phyloP scores from a whole-genome alignment of 2,113 vertebrate genomes.

The Gracilinanus agilis region DNA sequence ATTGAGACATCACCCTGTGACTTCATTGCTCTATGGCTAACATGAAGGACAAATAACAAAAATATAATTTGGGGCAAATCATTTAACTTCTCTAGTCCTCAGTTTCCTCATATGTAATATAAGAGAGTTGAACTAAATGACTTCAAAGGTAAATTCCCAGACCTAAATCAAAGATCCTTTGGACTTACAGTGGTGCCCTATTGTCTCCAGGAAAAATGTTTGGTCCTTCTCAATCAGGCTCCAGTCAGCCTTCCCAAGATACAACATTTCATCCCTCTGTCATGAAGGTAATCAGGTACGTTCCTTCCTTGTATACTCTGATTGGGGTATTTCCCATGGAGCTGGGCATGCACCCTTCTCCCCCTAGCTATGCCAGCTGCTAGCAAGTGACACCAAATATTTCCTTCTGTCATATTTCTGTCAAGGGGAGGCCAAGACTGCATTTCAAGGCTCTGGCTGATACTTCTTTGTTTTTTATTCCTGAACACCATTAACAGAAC shows the following conservation, averaged over 20 bases:
- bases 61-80: neutral
- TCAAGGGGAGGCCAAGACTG: neutral
- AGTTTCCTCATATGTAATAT: neutral
- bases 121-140: no score
- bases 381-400: no score
- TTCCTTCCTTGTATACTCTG: neutral
- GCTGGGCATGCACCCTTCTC: neutral
- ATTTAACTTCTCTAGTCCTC: neutral
- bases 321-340: neutral
- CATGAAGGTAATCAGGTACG: neutral
- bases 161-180: neutral
- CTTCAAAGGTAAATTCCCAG: neutral
- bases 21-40: no score
- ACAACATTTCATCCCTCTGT: neutral
- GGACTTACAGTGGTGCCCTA: neutral
- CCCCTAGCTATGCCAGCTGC: no score
- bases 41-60: no score
- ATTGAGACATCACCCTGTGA: no score
- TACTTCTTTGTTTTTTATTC: neutral
- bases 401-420: neutral
- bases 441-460: neutral
- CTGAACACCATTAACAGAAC: neutral
- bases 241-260: neutral
- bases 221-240: neutral
- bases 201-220: neutral